A percentile compares a stretch with the other conserved stretches of the same genome.
Conservation (phyloP, 2,888 invertebrate genomes). For the Myopa tessellatipennis region DNA sequence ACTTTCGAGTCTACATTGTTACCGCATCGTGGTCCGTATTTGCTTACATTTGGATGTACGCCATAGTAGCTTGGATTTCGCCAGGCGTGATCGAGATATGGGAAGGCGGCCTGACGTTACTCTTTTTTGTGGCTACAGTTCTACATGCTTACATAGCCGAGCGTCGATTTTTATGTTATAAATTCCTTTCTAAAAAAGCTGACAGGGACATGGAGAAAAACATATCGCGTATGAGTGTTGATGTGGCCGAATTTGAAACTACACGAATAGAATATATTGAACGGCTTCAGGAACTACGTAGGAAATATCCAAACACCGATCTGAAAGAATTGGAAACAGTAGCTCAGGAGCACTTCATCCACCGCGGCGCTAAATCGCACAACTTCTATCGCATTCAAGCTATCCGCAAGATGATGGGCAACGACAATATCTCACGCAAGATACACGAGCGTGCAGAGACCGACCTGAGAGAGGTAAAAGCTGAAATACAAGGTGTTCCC, state of each 20-base stretch:
- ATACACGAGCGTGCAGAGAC: slow-evolving; percentile 89
- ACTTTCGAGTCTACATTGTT: slow-evolving; percentile 95
- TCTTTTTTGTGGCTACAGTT: slow-evolving; percentile 97
- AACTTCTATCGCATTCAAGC: slow-evolving; percentile 97
- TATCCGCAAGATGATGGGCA: slow-evolving; percentile 94
- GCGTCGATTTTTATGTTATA: slow-evolving; percentile 84
- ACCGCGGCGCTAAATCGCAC: slow-evolving; percentile 93
- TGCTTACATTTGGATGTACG: slow-evolving; percentile 98
- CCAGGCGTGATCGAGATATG: slow-evolving; percentile 92
- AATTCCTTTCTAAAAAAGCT: slow-evolving; percentile 83
- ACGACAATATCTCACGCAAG: slow-evolving; percentile 89
- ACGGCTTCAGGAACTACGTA: slow-evolving; percentile 87
- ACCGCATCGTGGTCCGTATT: slow-evolving; percentile 98
- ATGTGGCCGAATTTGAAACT: slow-evolving; percentile 88
- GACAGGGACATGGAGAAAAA: slow-evolving; percentile 67
- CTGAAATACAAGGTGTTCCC: slow-evolving; percentile 78
- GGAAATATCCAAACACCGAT: slow-evolving; percentile 91
- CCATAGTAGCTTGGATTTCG: slow-evolving; percentile 90
- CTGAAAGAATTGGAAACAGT: slow-evolving; percentile 92
- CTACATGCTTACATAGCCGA: slow-evolving; percentile 97
- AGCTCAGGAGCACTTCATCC: slow-evolving; percentile 91
- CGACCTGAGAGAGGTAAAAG: slow-evolving; percentile 75
- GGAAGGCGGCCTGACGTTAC: slow-evolving; percentile 95
- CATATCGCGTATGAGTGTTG: slow-evolving; percentile 62
- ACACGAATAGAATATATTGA: slow-evolving; percentile 93